These are phyloP conservation scores for Meloidogyne hapla DNA, from an alignment of 1,140 invertebrate genomes.

Conservation along the genomic window DNA sequence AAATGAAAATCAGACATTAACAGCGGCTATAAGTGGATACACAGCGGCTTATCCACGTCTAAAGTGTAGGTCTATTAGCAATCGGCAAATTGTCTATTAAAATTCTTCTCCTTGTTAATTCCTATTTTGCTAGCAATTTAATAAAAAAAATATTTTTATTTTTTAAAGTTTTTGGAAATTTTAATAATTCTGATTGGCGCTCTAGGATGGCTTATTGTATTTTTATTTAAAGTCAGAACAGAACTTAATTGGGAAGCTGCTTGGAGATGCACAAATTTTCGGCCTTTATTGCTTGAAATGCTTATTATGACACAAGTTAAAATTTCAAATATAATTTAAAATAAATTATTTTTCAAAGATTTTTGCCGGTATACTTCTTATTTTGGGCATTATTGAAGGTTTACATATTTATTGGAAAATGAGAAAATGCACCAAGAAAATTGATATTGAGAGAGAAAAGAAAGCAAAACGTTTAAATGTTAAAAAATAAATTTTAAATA, in stretches of 20 bases:
- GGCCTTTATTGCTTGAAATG: constrained; percentile 17
- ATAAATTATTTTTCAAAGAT: background rate
- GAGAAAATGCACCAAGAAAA: constrained; percentile 4
- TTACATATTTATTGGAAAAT: constrained; percentile 19
- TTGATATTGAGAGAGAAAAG: background rate
- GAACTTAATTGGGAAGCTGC: constrained; percentile 23
- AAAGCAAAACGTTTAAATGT: background rate
- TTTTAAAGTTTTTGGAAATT: constrained; percentile 24
- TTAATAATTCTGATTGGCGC: constrained; percentile 13
- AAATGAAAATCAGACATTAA: too few relatives aligned
- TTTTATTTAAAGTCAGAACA: constrained; percentile 15
- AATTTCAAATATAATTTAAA: background rate
- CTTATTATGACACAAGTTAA: constrained; percentile 20
- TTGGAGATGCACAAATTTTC: constrained; percentile 23
- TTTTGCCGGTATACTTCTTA: constrained; percentile 1
- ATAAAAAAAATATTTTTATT: background rate
- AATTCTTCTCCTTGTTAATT: too few relatives aligned
- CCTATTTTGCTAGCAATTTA: too few relatives aligned
- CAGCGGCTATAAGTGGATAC: too few relatives aligned
- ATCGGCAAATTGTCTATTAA: too few relatives aligned
- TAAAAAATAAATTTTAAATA: background rate
- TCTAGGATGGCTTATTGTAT: constrained; percentile 23
- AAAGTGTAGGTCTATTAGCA: too few relatives aligned
- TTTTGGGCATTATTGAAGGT: background rate
- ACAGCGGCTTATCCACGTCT: too few relatives aligned